Conservation (phyloP, 2,113 vertebrate genomes). For the Zapus hudsonius region DNA sequence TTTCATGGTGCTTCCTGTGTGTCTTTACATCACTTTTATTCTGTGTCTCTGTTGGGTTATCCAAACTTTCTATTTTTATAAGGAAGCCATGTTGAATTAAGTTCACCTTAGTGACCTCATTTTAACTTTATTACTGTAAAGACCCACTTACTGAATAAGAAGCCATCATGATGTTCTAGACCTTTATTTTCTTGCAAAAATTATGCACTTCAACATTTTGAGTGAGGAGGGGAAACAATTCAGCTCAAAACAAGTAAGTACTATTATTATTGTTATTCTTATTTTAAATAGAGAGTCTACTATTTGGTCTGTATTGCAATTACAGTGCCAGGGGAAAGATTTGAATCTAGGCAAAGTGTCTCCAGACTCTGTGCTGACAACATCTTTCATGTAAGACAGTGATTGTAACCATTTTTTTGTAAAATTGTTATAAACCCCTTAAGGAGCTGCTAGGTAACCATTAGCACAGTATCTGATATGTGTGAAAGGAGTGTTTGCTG, state of each 20-base stretch:
- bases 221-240: background rate
- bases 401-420: background rate
- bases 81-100: background rate
- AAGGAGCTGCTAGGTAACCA: background rate
- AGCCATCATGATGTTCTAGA: background rate
- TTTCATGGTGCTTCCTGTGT: background rate
- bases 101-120: background rate
- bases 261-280: background rate
- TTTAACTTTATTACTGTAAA: constrained; percentile 16
- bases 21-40: background rate
- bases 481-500: background rate
- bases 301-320: background rate
- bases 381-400: background rate
- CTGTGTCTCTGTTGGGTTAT: background rate
- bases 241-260: background rate
- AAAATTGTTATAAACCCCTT: background rate
- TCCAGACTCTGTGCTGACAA: background rate
- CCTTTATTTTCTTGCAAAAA: background rate
- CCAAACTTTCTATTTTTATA: background rate
- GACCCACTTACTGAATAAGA: background rate
- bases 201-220: background rate
- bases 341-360: background rate
- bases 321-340: background rate
- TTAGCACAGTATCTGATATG: background rate
- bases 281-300: background rate